Evolutionary conservation across 1,140 invertebrate species (phyloP).

Genomic region (Neotoxoptera formosana): DNA sequence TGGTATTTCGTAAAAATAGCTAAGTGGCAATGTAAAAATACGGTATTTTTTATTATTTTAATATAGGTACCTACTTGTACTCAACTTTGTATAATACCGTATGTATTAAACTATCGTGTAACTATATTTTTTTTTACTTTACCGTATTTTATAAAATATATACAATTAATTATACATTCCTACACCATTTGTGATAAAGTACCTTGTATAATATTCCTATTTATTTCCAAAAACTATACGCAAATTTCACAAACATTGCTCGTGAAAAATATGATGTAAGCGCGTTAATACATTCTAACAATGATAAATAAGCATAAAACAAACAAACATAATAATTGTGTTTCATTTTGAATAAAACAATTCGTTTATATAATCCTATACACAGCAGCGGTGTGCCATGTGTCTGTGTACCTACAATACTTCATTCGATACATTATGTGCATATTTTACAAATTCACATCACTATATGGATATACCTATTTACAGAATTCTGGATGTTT

Average conservation of each 20-base stretch:
- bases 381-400: neutral
- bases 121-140: too few relatives aligned
- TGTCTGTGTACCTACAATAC: neutral
- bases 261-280: neutral
- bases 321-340: neutral
- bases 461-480: neutral
- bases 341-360: neutral
- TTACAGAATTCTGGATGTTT: neutral
- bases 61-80: too few relatives aligned
- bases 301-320: neutral
- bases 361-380: neutral
- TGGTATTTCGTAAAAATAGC: too few relatives aligned
- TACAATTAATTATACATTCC: too few relatives aligned
- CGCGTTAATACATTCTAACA: neutral
- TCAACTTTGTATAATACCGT: too few relatives aligned
- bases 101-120: too few relatives aligned
- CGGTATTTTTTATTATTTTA: too few relatives aligned
- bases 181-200: too few relatives aligned
- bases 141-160: too few relatives aligned
- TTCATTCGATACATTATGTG: neutral
- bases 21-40: too few relatives aligned
- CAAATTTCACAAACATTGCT: too few relatives aligned
- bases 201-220: neutral
- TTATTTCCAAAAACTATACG: too few relatives aligned
- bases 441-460: neutral